Conservation (phyloP, 2,888 invertebrate species). For the Netelia inedita region DNA sequence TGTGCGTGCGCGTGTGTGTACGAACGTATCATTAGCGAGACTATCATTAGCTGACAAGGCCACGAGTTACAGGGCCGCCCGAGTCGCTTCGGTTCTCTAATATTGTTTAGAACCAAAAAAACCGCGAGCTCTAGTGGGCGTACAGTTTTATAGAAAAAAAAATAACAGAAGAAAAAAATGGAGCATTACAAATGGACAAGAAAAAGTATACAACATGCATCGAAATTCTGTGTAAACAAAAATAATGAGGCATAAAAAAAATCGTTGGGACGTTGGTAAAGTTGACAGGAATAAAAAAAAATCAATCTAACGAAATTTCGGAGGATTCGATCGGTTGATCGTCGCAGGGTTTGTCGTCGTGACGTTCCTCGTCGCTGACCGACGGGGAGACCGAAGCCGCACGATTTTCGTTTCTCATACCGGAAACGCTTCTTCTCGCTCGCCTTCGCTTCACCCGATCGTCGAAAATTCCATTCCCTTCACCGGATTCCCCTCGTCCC, state of each 20-base stretch:
- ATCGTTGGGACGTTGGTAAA: background rate
- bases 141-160: background rate
- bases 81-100: slow-evolving; percentile 41
- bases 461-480: background rate
- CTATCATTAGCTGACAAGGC: slow-evolving; percentile 85
- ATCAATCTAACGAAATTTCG: slow-evolving; percentile 57
- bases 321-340: slow-evolving; percentile 31
- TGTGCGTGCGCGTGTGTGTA: slow-evolving; percentile 77
- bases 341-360: slow-evolving; percentile 32
- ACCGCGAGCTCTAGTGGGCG: background rate
- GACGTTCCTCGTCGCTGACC: slow-evolving; percentile 51
- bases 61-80: slow-evolving; percentile 80
- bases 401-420: slow-evolving; percentile 50
- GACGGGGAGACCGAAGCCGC: slow-evolving; percentile 64
- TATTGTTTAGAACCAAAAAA: slow-evolving; percentile 37
- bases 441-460: slow-evolving; percentile 27
- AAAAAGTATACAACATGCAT: slow-evolving; percentile 8
- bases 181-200: background rate
- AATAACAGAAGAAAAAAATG: slow-evolving; percentile 16
- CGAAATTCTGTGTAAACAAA: background rate
- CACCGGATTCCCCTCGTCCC: slow-evolving; percentile 26
- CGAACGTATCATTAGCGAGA: slow-evolving; percentile 84
- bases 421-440: slow-evolving; percentile 39
- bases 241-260: background rate
- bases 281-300: slow-evolving; percentile 9